A percentile compares a stretch with the other conserved stretches of the same genome.
phyloP scores from a whole-genome alignment of 2,888 invertebrate genomes.

The Pedicia rivosa region DNA sequence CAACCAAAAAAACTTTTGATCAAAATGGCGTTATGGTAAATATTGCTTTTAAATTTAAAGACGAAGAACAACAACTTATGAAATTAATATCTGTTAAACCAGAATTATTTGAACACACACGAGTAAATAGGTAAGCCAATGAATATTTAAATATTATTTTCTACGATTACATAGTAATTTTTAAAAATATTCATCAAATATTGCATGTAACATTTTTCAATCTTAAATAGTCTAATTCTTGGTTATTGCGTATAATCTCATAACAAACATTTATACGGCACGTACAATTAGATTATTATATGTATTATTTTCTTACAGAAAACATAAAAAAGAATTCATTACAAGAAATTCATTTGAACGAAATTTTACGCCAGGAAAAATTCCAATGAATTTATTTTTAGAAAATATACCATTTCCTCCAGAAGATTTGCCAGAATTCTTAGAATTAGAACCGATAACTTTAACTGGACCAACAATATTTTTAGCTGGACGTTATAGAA shows the following conservation, averaged over 20 bases:
- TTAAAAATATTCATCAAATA: not conserved
- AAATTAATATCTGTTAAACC: slow-evolving; percentile 30
- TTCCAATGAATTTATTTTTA: slow-evolving; percentile 34
- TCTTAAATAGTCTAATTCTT: no score
- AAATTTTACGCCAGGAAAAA: slow-evolving; percentile 33
- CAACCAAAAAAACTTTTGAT: slow-evolving; percentile 38
- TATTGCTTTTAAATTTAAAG: slow-evolving; percentile 30
- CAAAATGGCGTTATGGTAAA: slow-evolving; percentile 33
- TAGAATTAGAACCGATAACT: slow-evolving; percentile 18
- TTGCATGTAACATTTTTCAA: no score
- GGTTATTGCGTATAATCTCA: no score
- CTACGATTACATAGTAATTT: slow-evolving; percentile 1
- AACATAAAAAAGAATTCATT: slow-evolving; percentile 32
- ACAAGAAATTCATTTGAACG: slow-evolving; percentile 50
- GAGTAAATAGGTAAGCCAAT: not conserved
- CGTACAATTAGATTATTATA: not conserved
- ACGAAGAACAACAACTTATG: slow-evolving; percentile 41
- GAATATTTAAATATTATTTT: not conserved
- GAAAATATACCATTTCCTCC: slow-evolving; percentile 37
- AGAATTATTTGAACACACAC: slow-evolving; percentile 6
- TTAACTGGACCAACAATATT: slow-evolving; percentile 25
- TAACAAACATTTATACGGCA: no score
- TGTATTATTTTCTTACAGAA: slow-evolving; percentile 28
- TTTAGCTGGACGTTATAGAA: slow-evolving; percentile 51
- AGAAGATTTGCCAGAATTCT: no score